Percentiles rank a stretch among this genome's conserved stretches.
phyloP scores from a whole-genome alignment of 2,797 vertebrate genomes.

The Triplophysa yarkandensis region DNA sequence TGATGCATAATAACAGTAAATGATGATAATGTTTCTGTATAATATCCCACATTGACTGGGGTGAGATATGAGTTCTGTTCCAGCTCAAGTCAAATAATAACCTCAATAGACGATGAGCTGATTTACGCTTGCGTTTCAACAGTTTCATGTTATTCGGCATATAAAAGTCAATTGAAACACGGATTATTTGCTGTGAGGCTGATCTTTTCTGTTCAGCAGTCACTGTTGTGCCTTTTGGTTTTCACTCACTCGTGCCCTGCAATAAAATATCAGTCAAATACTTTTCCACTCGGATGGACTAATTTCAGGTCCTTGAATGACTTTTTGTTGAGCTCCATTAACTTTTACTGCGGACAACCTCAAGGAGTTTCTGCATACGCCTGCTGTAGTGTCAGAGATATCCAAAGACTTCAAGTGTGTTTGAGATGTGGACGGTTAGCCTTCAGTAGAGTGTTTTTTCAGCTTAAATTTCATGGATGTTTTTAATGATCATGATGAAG shows the following conservation, averaged over 20 bases:
- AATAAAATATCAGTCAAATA: constrained; percentile 67
- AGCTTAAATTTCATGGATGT: constrained; percentile 9
- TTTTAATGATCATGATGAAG: constrained; percentile 22
- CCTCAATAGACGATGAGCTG: constrained; percentile 9
- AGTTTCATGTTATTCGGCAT: constrained; percentile 33
- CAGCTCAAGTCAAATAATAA: constrained; percentile 20
- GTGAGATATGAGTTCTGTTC: background rate
- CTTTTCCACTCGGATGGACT: constrained; percentile 56
- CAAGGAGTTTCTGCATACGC: constrained; percentile 60
- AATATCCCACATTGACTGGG: constrained; percentile 8
- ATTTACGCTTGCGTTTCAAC: constrained; percentile 31
- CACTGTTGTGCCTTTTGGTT: constrained; percentile 52
- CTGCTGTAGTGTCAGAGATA: constrained; percentile 47
- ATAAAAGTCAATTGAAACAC: constrained; percentile 42
- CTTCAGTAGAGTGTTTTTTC: constrained; percentile 28
- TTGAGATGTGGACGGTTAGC: constrained; percentile 22
- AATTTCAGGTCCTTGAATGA: constrained; percentile 65
- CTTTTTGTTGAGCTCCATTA: constrained; percentile 65
- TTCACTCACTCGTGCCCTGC: constrained; percentile 57
- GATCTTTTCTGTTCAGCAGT: constrained; percentile 45
- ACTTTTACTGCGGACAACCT: constrained; percentile 64
- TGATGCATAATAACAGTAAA: background rate
- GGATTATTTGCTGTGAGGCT: constrained; percentile 44
- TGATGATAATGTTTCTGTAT: background rate
- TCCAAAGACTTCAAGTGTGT: constrained; percentile 40